phyloP scores from a whole-genome alignment of 2,797 vertebrate species.

The Aselliscus stoliczkanus region DNA sequence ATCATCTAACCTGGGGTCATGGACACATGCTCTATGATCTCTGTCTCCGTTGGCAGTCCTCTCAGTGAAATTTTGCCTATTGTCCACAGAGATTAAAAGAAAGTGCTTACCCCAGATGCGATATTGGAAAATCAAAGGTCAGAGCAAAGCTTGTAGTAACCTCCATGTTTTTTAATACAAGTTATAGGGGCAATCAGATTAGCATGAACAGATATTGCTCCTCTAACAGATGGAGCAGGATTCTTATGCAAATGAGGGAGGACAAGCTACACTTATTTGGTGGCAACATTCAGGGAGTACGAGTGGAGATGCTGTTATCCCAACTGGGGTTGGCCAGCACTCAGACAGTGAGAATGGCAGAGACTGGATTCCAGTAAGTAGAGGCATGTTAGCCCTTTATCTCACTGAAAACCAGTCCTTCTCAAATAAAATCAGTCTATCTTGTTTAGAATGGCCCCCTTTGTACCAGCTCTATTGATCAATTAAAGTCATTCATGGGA shows the following conservation, averaged over 20 bases:
- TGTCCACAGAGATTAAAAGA: slow-evolving; percentile 72
- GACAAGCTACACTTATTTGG: slow-evolving; percentile 50
- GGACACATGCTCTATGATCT: slow-evolving; percentile 70
- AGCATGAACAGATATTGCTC: slow-evolving; percentile 70
- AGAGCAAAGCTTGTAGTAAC: slow-evolving; percentile 64
- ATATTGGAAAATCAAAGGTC: slow-evolving; percentile 74
- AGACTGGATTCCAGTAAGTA: not conserved
- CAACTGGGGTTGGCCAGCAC: not conserved
- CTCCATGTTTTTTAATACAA: slow-evolving; percentile 74
- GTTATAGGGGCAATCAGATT: slow-evolving; percentile 74
- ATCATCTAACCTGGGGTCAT: slow-evolving; percentile 71
- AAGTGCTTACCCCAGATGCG: slow-evolving; percentile 68
- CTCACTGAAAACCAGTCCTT: not conserved
- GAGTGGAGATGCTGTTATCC: not conserved
- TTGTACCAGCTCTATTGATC: not conserved
- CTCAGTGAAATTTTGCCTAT: slow-evolving; percentile 70
- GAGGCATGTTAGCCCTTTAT: not conserved
- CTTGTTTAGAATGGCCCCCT: not conserved
- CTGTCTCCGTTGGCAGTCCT: slow-evolving; percentile 42
- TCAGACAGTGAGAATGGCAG: not conserved
- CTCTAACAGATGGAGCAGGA: slow-evolving; percentile 74
- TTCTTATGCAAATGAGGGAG: slow-evolving; percentile 72
- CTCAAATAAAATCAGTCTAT: not conserved
- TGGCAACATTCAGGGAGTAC: slow-evolving; percentile 24
- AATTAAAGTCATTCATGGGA: not conserved